Percentiles rank a stretch among this genome's conserved stretches.
These are phyloP conservation scores for Machimus atricapillus DNA, from an alignment of 2,888 invertebrate genomes.

Conservation along the genomic window DNA sequence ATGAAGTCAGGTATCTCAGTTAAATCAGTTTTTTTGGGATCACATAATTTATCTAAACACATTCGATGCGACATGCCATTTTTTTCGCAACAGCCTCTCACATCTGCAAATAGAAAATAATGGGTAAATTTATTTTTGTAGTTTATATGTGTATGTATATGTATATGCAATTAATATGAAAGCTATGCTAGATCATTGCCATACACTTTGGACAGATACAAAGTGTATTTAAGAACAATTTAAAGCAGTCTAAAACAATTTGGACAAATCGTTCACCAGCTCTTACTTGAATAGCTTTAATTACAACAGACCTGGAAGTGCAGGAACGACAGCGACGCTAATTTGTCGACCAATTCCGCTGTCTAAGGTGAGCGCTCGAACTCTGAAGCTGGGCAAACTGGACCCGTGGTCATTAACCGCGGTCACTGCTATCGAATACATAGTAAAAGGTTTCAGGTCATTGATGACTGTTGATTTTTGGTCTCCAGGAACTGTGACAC, in stretches of 20 bases:
- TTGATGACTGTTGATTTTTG: constrained; percentile 68
- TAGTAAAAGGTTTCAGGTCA: constrained; percentile 76
- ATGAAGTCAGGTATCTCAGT: constrained; percentile 75
- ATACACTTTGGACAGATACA: too few species aligned
- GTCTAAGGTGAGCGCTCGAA: constrained; percentile 76
- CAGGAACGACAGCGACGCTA: constrained; percentile 69
- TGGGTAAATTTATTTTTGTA: not conserved
- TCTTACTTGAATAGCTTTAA: too few species aligned
- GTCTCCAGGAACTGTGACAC: constrained; percentile 67
- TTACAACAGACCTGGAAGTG: constrained; percentile 65
- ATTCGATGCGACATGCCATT: constrained; percentile 77
- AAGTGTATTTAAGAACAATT: too few species aligned
- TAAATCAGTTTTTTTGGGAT: constrained; percentile 69
- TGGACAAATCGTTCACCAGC: too few species aligned
- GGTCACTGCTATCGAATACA: constrained; percentile 81
- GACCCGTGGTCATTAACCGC: constrained; percentile 78
- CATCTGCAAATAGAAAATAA: constrained; percentile 61
- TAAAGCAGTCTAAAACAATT: too few species aligned
- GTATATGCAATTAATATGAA: too few species aligned
- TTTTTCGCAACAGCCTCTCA: constrained; percentile 74
- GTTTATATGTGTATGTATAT: too few species aligned
- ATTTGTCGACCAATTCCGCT: constrained; percentile 70
- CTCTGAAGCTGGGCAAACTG: constrained; percentile 76
- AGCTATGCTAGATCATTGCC: too few species aligned
- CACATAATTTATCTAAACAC: constrained; percentile 81